Evolutionary conservation across 2,888 invertebrate species (phyloP).

Genomic region (Lasioglossum figueresi): DNA sequence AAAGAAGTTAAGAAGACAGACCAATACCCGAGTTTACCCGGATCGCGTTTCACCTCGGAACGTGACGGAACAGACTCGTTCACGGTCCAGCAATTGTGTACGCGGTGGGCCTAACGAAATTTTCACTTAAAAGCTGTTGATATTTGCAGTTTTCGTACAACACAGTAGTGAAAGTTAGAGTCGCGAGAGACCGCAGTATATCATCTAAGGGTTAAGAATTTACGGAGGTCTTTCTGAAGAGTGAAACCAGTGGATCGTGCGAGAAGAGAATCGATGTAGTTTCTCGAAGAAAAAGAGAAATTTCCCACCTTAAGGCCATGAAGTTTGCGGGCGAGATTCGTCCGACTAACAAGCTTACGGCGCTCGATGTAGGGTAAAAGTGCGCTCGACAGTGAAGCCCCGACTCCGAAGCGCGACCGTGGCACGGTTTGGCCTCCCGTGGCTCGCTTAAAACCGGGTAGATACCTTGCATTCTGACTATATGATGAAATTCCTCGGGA

Average conservation of each 20-base stretch:
- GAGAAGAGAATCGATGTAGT: not conserved
- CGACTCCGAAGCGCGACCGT: slow-evolving; percentile 63
- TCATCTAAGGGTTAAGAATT: not conserved
- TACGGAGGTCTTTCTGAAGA: not conserved
- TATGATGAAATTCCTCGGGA: slow-evolving; percentile 56
- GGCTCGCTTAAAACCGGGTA: slow-evolving; percentile 52
- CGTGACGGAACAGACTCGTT: too few species aligned
- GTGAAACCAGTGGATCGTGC: not conserved
- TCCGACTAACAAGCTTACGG: slow-evolving; percentile 65
- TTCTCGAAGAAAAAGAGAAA: not conserved
- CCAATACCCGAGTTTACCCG: too few species aligned
- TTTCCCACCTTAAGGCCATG: not conserved
- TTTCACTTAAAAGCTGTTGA: too few species aligned
- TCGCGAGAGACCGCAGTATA: too few species aligned
- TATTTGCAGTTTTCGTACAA: too few species aligned
- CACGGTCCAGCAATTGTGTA: too few species aligned
- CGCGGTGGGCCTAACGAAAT: too few species aligned
- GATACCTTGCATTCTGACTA: slow-evolving; percentile 57
- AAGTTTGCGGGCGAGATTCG: slow-evolving; percentile 32
- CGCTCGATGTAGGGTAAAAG: slow-evolving; percentile 64
- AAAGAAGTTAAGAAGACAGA: too few species aligned
- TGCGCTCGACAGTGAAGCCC: slow-evolving; percentile 74
- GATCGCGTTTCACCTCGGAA: too few species aligned
- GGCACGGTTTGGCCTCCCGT: slow-evolving; percentile 67
- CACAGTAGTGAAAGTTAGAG: too few species aligned